Conservation (phyloP, 2,888 invertebrate genomes). For the Drosophila neonasuta region DNA sequence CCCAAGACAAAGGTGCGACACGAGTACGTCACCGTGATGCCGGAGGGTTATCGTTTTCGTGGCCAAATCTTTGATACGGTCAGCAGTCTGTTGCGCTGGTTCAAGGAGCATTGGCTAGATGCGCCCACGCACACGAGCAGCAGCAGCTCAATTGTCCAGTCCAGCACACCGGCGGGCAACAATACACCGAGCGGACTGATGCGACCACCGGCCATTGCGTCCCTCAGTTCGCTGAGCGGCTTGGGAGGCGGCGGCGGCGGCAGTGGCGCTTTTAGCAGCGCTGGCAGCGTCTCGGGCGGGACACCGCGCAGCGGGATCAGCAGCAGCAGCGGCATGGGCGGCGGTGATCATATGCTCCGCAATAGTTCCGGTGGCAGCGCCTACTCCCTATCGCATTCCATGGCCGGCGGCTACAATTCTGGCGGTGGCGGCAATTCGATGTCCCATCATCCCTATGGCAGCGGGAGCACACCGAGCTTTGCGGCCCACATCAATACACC, state of each 20-base stretch:
- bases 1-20: conserved; percentile 92
- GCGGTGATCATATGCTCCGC: conserved; percentile 23
- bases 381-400: conserved; percentile 71
- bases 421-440: conserved; percentile 8
- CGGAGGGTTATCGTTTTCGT: conserved; percentile 96
- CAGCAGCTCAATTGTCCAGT: background rate
- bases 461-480: conserved; percentile 82
- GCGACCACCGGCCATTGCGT: conserved; percentile 48
- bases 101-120: conserved; percentile 98
- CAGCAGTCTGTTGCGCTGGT: conserved; percentile 93
- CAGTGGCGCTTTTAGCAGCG: conserved; percentile 46
- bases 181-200: conserved; percentile 46
- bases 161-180: conserved; percentile 23
- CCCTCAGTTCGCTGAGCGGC: background rate
- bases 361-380: conserved; percentile 51
- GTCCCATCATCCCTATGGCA: conserved; percentile 14
- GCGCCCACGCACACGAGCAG: conserved; percentile 85
- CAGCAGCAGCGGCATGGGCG: conserved; percentile 38
- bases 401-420: conserved; percentile 27
- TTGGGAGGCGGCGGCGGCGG: conserved; percentile 17
- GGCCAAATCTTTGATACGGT: conserved; percentile 92
- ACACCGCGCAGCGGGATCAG: conserved; percentile 67
- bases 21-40: conserved; percentile 95
- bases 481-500: conserved; percentile 89
- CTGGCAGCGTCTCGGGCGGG: conserved; percentile 60